Evolutionary conservation across 1,140 invertebrate genomes (phyloP).

Genomic region (Cardiocondyla obscurior): DNA sequence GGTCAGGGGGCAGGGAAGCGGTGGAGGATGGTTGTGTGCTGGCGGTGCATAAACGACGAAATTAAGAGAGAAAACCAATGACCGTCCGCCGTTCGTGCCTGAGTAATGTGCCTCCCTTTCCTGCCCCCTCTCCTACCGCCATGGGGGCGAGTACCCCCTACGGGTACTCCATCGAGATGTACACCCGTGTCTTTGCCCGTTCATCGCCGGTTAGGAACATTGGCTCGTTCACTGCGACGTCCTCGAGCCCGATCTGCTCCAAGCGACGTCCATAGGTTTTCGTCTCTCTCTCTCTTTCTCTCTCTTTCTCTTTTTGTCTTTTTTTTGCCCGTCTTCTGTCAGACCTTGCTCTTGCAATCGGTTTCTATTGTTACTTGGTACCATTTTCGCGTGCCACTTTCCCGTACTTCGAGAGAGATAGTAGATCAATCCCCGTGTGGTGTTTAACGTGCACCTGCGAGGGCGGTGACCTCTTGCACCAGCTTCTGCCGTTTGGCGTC

Average conservation of each 20-base stretch:
- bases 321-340: not conserved
- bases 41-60: conserved; percentile 61
- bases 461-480: conserved; percentile 78
- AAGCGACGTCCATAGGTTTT: conserved; percentile 51
- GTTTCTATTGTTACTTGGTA: not conserved
- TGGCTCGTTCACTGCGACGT: conserved; percentile 57
- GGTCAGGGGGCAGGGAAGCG: conserved; percentile 3
- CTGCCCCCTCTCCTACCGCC: conserved; percentile 34
- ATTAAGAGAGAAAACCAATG: conserved; percentile 42
- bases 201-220: conserved; percentile 69
- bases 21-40: conserved; percentile 2
- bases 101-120: conserved; percentile 41
- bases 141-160: conserved; percentile 21
- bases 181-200: conserved; percentile 47
- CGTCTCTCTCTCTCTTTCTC: not conserved
- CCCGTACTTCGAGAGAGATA: not conserved
- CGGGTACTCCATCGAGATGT: conserved; percentile 22
- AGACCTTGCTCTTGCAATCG: not conserved
- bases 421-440: not conserved
- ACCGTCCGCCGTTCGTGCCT: conserved; percentile 62
- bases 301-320: too few species aligned
- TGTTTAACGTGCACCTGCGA: conserved; percentile 77
- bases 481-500: conserved; percentile 79
- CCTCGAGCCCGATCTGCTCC: conserved; percentile 55
- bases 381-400: not conserved